Base-by-base conservation (phyloP, 2,797 vertebrate species). In the Pygocentrus nattereri region DNA sequence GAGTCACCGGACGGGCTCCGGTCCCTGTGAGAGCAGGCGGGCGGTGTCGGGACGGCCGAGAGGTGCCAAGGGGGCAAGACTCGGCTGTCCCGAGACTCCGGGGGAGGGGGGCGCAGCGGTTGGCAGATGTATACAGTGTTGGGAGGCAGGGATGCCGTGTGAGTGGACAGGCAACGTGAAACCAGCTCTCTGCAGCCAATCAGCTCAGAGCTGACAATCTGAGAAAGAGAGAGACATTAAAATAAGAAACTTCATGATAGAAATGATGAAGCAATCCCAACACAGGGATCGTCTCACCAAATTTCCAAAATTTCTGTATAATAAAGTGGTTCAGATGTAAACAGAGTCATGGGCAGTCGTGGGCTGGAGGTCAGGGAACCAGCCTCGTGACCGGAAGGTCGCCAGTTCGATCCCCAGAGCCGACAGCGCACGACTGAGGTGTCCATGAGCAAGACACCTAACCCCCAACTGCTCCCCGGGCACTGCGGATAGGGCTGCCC, bases 71-170 rank as follows among this genome's bases (percentile, higher is more conserved):
- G 38, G 84, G 88, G 88, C 88, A 87, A 86, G 72, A 73, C 92
- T 92, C 93, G 94, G 91, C 88, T 89, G 86, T 91, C 92, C 90
- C 92, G 93, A 90, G 94, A 89, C 62, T 90, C 85, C 91, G 88
- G 90, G 89, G 90, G 94, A 90, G 92, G 70, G 50, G 69, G 30
- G 13, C 65, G 94, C 88, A 94, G 94, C 93, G 97, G 96, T 86
- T 92, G 96, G 96, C 97, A 99, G 96, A 99, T 96, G 94, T 98
- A 99, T 89, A 99, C 95, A 87, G 96, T 94, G 92, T 98, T 99
- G 78, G 96, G 96, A 94, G 93, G 96, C 93, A 95, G 94, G 94
- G 96, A 95, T 93, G 95, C 91, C 90, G 91, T 95, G 85, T 86
- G 91, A 85, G 94, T 91, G 93, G 96, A 97, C 90, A 98, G 97